phyloP scores from a whole-genome alignment of 1,140 invertebrate species.

The Apis dorsata region DNA sequence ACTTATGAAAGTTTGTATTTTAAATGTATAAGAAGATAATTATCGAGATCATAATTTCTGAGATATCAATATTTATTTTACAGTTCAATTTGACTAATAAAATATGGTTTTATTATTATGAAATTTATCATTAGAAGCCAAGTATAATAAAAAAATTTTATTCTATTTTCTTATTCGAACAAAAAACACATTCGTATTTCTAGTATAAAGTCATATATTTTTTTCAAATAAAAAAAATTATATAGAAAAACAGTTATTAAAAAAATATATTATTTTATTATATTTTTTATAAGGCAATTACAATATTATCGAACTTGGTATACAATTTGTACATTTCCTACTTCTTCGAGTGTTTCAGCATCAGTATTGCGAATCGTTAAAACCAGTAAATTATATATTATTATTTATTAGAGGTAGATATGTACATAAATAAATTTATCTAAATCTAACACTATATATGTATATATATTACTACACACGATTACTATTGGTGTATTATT shows the following conservation, averaged over 20 bases:
- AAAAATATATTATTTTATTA: conserved; percentile 61
- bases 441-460: neutral
- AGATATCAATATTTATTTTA: too few species aligned
- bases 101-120: too few species aligned
- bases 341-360: conserved; percentile 24
- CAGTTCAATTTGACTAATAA: too few species aligned
- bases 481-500: neutral
- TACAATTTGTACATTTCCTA: conserved; percentile 50
- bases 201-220: neutral
- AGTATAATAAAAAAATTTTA: too few species aligned
- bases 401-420: conserved; percentile 32
- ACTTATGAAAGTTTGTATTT: too few species aligned
- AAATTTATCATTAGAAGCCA: too few species aligned
- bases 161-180: too few species aligned
- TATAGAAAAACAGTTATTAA: conserved; percentile 7
- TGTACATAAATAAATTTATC: conserved; percentile 15
- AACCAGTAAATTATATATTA: conserved; percentile 12
- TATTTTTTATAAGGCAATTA: conserved; percentile 49
- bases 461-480: neutral
- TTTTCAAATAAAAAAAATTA: neutral
- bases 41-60: too few species aligned
- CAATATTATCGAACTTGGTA: conserved; percentile 49
- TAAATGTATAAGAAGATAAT: too few species aligned
- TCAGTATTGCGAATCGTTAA: conserved; percentile 37
- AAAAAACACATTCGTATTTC: too few species aligned